Evolutionary conservation across 2,797 vertebrate genomes (phyloP).

Genomic region (Danio aesculapii): DNA sequence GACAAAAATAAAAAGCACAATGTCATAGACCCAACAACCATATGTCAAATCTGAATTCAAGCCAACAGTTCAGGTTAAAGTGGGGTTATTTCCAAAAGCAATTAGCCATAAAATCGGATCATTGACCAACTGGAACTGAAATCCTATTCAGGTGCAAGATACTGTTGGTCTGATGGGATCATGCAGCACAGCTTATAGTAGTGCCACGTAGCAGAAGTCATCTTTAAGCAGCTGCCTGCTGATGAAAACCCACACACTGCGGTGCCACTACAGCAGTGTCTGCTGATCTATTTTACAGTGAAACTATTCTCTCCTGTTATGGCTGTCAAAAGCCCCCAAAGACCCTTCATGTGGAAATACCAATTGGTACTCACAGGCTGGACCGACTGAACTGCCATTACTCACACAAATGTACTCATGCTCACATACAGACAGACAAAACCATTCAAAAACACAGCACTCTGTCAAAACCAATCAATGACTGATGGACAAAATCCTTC

Average conservation of each 20-base stretch:
- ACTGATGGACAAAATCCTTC: slow-evolving; percentile 31
- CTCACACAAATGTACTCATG: slow-evolving; percentile 22
- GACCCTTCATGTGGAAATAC: slow-evolving; percentile 42
- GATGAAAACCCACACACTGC: slow-evolving; percentile 8
- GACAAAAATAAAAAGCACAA: not conserved
- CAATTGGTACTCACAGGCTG: slow-evolving; percentile 35
- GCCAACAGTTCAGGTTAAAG: slow-evolving; percentile 13
- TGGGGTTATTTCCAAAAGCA: slow-evolving; percentile 1
- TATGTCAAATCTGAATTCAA: not conserved
- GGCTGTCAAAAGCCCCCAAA: slow-evolving; percentile 31
- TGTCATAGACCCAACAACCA: not conserved
- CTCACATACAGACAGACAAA: slow-evolving; percentile 8
- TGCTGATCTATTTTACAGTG: slow-evolving; percentile 46
- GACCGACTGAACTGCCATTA: slow-evolving; percentile 23
- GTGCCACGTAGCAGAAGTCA: slow-evolving; percentile 22
- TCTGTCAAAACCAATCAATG: slow-evolving; percentile 38
- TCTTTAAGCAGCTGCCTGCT: slow-evolving; percentile 27
- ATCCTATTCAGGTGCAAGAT: slow-evolving; percentile 22
- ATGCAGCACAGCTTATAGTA: not conserved
- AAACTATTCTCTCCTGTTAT: slow-evolving; percentile 51
- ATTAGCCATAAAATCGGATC: slow-evolving; percentile 9
- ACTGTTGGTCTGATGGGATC: slow-evolving; percentile 2
- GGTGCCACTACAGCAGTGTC: slow-evolving; percentile 30
- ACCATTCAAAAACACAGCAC: slow-evolving; percentile 28
- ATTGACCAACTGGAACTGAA: slow-evolving; percentile 10